Evolutionary conservation across 1,140 invertebrate genomes (phyloP).

Genomic region (Aphis craccivora): DNA sequence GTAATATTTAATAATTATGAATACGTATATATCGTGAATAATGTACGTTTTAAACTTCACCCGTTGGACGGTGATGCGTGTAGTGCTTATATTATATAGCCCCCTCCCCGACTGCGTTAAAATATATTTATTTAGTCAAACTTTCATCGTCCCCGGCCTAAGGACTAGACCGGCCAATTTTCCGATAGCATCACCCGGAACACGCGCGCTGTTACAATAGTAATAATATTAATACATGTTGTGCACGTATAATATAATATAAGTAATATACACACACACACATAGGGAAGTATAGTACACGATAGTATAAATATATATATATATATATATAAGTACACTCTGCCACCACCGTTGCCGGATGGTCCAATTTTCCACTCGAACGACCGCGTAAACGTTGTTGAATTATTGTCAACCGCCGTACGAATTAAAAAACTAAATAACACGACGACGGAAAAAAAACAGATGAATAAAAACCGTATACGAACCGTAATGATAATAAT

Average conservation of each 20-base stretch:
- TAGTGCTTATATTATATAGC: no score
- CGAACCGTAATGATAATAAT: conserved; percentile 32
- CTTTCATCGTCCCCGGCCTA: not conserved
- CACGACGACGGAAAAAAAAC: conserved; percentile 17
- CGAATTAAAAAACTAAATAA: conserved; percentile 30
- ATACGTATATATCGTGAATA: not conserved
- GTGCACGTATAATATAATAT: no score
- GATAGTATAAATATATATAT: no score
- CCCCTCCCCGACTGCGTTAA: no score
- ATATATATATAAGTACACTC: not conserved
- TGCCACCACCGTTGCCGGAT: not conserved
- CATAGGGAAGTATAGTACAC: no score
- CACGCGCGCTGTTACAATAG: not conserved
- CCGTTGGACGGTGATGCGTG: not conserved
- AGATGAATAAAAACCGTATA: conserved; percentile 31
- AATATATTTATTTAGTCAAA: not conserved
- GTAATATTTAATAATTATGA: not conserved
- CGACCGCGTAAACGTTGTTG: conserved; percentile 50
- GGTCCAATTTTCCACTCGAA: conserved; percentile 56
- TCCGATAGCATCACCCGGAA: conserved; percentile 38
- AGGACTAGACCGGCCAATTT: conserved; percentile 20
- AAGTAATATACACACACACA: no score
- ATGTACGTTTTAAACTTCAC: not conserved
- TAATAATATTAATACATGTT: conserved; percentile 6
- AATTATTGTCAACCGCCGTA: conserved; percentile 55